A percentile compares a stretch with the other conserved stretches of the same genome.
These are phyloP conservation scores for Aphrophora alni DNA, from an alignment of 2,888 invertebrate species.

Conservation along the genomic window DNA sequence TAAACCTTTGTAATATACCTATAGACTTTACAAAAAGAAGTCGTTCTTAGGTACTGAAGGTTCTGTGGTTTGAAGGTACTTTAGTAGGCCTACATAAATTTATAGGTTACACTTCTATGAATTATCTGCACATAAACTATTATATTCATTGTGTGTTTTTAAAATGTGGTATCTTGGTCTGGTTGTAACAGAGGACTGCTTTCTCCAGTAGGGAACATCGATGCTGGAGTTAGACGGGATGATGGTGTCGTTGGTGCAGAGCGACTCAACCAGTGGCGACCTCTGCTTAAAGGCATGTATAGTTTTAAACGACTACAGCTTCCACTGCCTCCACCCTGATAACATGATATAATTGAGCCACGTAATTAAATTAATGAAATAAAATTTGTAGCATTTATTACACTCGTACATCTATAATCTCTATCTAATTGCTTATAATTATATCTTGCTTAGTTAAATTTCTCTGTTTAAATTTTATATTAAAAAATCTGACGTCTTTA, in stretches of 20 bases:
- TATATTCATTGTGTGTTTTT: neutral
- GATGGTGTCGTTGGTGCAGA: conserved; percentile 83
- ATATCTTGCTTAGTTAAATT: no score
- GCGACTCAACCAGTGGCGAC: conserved; percentile 68
- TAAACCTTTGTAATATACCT: no score
- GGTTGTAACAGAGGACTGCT: conserved; percentile 46
- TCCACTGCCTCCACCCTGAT: conserved; percentile 52
- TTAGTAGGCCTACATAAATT: no score
- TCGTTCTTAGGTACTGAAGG: no score
- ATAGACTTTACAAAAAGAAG: no score
- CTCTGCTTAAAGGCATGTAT: conserved; percentile 35
- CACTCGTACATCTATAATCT: no score
- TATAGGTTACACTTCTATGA: no score
- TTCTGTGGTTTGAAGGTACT: no score
- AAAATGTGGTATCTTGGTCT: conserved; percentile 33
- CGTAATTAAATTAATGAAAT: neutral
- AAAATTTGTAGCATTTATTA: no score
- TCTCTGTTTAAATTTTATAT: no score
- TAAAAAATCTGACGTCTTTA: no score
- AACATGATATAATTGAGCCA: neutral
- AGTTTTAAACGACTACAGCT: conserved; percentile 29
- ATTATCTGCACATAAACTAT: neutral
- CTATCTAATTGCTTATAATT: no score
- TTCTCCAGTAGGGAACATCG: conserved; percentile 44
- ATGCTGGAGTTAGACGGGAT: conserved; percentile 45